These are phyloP conservation scores for Gavialis gangeticus DNA, from an alignment of 2,113 vertebrate genomes.

Conservation along the genomic window DNA sequence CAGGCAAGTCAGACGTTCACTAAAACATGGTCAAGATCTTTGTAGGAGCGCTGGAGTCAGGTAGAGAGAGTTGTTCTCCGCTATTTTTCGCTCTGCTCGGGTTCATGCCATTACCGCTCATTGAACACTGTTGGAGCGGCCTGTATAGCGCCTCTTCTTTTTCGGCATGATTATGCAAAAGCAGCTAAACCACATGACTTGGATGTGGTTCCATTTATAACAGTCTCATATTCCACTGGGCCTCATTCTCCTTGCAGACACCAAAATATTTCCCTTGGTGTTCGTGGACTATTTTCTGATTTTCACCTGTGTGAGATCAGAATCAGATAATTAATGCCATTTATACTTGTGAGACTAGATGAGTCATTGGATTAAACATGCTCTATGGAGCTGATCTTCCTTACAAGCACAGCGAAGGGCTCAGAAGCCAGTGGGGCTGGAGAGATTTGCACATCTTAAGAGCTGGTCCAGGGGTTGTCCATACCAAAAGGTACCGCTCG, in stretches of 20 bases:
- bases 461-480: not conserved
- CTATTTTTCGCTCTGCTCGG: not conserved
- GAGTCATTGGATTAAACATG: not conserved
- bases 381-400: not conserved
- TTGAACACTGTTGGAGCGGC: not conserved
- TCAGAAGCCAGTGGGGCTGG: not conserved
- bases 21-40: not conserved
- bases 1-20: not conserved
- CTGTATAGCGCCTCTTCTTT: not conserved
- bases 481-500: not conserved
- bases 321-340: not conserved
- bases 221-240: not conserved
- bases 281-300: not conserved
- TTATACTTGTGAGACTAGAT: not conserved
- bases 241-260: not conserved
- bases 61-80: not conserved
- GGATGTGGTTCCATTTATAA: not conserved
- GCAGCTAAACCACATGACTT: not conserved
- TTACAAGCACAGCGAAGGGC: not conserved
- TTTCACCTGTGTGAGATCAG: not conserved
- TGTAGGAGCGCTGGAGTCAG: not conserved
- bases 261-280: not conserved
- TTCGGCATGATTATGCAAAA: not conserved
- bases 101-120: not conserved
- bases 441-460: not conserved